Percentiles rank a stretch among this genome's conserved stretches.
Evolutionary conservation across 1,140 invertebrate genomes (phyloP).

Genomic region (Lamellibrachia luymesi): DNA sequence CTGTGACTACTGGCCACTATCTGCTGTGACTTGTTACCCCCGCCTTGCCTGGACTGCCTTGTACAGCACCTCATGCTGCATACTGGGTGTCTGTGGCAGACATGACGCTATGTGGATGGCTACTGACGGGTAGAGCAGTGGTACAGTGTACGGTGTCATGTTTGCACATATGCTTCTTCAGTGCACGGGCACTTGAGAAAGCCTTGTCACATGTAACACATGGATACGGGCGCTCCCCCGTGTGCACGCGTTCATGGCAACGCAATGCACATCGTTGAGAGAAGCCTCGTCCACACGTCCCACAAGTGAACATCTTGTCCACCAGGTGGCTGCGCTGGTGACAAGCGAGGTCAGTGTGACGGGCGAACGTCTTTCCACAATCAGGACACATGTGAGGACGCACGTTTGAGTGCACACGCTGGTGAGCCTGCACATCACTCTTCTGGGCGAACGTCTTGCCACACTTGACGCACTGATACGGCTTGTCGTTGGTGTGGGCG

Average conservation of each 20-base stretch:
- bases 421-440: constrained; percentile 92
- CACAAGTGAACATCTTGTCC: background rate
- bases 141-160: background rate
- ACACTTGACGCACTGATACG: constrained; percentile 81
- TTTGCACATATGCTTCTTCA: background rate
- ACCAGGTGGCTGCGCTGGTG: constrained; percentile 20
- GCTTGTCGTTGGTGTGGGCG: constrained; percentile 85
- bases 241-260: background rate
- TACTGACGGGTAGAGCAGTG: background rate
- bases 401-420: constrained; percentile 93
- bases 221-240: background rate
- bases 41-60: no score
- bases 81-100: no score
- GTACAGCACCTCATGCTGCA: no score
- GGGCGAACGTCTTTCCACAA: constrained; percentile 68
- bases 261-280: background rate
- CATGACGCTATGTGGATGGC: background rate
- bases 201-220: background rate
- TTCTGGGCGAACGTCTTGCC: constrained; percentile 94
- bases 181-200: background rate
- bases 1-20: no score
- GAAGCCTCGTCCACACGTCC: background rate
- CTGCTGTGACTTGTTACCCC: no score
- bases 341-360: constrained; percentile 56
- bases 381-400: constrained; percentile 75